Base-by-base conservation (phyloP, 2,888 invertebrate genomes). In the Camponotus fellah region DNA sequence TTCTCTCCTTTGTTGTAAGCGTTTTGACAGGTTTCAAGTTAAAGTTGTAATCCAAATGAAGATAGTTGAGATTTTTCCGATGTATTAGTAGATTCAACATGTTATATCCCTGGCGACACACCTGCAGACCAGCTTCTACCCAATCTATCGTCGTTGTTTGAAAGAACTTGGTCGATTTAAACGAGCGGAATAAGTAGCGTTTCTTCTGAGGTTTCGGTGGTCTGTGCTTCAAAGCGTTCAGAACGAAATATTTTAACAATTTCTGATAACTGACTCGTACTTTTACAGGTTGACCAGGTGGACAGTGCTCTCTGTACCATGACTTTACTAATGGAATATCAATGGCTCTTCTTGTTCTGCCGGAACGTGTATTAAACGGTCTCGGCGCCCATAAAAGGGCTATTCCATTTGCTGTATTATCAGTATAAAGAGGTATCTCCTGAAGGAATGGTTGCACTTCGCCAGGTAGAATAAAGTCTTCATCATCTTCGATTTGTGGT, bases 11-110 rank as follows among this genome's bases (percentile, higher is more conserved):
- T 0, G 99, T 99, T 0, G 99, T 99, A 86, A 99, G 96, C 0
- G 99, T 99, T 95, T 99, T 99, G 0, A 99, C 99, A 0, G 99
- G 99, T 94, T 99, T 99, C 95, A 99, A 96, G 95, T 99, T 99
- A 95, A 99, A 99, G 95, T 99, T 99, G 95, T 99, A 99, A 95
- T 99, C 99, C 95, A 99, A 96, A 96, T 99, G 99, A 46, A 99
- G 96, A 94, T 99, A 99, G 95, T 99, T 99, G 85, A 99, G 96
- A 95, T 99, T 99, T 95, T 99, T 99, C 86, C 99, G 97, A 95
- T 99, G 99, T 93, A 99, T 99, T 88, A 99, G 96, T 86, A 99
- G 96, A 95, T 99, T 99, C 87, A 99, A 95, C 99, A 99, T 99
- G 95, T 99, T 99, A 95, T 99, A 99, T 3, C 99, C 99, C 95